Conservation (phyloP, 2,113 vertebrate genomes). For the Paralichthys olivaceus region DNA sequence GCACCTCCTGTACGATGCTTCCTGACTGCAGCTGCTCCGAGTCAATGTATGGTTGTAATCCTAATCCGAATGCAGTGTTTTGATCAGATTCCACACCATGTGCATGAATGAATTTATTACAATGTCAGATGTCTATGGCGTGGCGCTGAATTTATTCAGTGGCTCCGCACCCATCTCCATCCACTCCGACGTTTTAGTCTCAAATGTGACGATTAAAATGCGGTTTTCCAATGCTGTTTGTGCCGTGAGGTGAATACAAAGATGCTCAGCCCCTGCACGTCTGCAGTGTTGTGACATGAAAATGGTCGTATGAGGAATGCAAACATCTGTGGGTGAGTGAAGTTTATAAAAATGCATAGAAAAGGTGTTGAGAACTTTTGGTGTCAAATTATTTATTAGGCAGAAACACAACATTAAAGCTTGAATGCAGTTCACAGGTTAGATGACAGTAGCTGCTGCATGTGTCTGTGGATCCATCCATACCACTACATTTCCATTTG, state of each 20-base stretch:
- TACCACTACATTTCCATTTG: no score
- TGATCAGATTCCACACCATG: constrained; percentile 27
- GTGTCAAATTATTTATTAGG: not conserved
- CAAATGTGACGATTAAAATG: not conserved
- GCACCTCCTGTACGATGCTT: constrained; percentile 15
- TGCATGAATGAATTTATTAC: constrained; percentile 26
- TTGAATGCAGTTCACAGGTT: not conserved
- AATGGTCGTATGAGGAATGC: not conserved
- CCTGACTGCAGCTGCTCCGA: constrained; percentile 32
- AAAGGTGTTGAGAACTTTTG: not conserved
- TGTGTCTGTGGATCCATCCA: not conserved
- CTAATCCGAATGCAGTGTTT: constrained; percentile 40
- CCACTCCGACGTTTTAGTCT: not conserved
- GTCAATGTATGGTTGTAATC: constrained; percentile 39
- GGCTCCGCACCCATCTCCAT: not conserved
- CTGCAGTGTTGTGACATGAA: not conserved
- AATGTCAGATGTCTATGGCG: constrained; percentile 28
- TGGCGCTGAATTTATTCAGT: constrained; percentile 9
- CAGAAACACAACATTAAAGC: not conserved
- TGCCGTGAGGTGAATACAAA: not conserved
- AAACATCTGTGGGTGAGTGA: not conserved
- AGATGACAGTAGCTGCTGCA: not conserved
- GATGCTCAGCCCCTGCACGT: no score
- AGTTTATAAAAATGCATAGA: not conserved
- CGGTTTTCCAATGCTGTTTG: not conserved